Conservation (phyloP, 2,113 vertebrate genomes). For the Pipra filicauda region DNA sequence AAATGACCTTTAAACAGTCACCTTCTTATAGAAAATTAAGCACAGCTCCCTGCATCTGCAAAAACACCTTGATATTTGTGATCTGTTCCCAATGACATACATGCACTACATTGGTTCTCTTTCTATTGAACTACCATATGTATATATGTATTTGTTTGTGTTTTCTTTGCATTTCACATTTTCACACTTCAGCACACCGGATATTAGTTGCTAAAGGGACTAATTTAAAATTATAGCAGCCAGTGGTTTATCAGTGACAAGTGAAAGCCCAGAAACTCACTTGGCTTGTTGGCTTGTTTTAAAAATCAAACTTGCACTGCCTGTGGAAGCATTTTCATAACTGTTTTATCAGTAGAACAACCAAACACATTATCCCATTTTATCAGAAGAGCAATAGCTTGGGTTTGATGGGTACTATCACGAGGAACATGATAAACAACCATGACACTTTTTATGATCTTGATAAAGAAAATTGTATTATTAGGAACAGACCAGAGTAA, state of each 20-base stretch:
- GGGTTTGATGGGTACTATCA: background rate
- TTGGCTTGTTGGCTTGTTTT: slow-evolving; percentile 15
- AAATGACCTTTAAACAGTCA: slow-evolving; percentile 61
- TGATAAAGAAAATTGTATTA: background rate
- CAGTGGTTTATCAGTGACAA: slow-evolving; percentile 7
- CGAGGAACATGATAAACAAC: background rate
- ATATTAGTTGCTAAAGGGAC: slow-evolving; percentile 4
- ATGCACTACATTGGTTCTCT: background rate
- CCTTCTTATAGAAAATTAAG: slow-evolving; percentile 12
- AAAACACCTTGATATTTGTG: slow-evolving; percentile 8
- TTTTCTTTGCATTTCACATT: background rate
- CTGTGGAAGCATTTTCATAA: slow-evolving; percentile 9
- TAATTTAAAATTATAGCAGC: slow-evolving; percentile 45
- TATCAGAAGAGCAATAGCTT: background rate
- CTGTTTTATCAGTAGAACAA: background rate
- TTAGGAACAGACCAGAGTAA: background rate
- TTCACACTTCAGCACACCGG: slow-evolving; percentile 4
- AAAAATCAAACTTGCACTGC: slow-evolving; percentile 33
- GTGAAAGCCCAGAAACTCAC: slow-evolving; percentile 28
- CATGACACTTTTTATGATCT: background rate
- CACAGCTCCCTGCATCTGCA: background rate
- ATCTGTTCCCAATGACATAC: background rate
- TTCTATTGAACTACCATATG: background rate
- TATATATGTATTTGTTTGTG: background rate
- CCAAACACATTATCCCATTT: background rate